phyloP scores from a whole-genome alignment of 2,888 invertebrate species.

The Anoncus sp. region DNA sequence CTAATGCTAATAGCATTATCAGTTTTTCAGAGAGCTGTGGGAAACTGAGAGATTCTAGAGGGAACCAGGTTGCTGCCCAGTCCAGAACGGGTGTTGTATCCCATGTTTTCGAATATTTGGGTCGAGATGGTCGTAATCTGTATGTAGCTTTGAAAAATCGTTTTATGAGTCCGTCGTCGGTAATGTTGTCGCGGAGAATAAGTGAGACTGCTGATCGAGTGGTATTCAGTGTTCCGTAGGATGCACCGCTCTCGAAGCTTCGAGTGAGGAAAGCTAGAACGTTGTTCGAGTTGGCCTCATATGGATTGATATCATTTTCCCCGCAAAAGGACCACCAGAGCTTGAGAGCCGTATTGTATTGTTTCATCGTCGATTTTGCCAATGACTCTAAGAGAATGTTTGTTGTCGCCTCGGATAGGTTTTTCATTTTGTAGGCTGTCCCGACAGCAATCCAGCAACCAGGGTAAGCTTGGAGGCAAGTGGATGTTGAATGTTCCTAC shows the following conservation, averaged over 20 bases:
- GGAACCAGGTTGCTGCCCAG: neutral
- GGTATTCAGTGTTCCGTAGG: constrained; percentile 59
- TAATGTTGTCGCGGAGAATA: constrained; percentile 30
- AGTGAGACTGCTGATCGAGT: constrained; percentile 56
- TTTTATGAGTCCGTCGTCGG: constrained; percentile 3
- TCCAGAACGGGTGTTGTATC: constrained; percentile 40
- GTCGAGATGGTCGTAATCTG: constrained; percentile 39
- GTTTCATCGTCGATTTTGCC: constrained; percentile 48
- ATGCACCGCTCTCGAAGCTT: constrained; percentile 24
- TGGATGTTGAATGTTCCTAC: constrained; percentile 71
- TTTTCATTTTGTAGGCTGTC: neutral
- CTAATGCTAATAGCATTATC: constrained; percentile 5
- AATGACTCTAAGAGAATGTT: constrained; percentile 60
- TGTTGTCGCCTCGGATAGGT: constrained; percentile 16
- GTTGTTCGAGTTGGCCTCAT: too few species aligned
- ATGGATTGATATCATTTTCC: neutral
- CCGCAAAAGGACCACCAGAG: constrained; percentile 62
- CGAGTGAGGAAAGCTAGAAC: neutral
- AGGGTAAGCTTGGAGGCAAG: constrained; percentile 89
- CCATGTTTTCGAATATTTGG: constrained; percentile 54
- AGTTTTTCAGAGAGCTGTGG: constrained; percentile 13
- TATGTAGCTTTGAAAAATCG: constrained; percentile 57
- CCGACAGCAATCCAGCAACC: constrained; percentile 84
- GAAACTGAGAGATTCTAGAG: constrained; percentile 4
- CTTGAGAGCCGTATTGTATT: constrained; percentile 58